Base-by-base conservation (phyloP, 2,113 vertebrate genomes). In the Xenopus laevis region DNA sequence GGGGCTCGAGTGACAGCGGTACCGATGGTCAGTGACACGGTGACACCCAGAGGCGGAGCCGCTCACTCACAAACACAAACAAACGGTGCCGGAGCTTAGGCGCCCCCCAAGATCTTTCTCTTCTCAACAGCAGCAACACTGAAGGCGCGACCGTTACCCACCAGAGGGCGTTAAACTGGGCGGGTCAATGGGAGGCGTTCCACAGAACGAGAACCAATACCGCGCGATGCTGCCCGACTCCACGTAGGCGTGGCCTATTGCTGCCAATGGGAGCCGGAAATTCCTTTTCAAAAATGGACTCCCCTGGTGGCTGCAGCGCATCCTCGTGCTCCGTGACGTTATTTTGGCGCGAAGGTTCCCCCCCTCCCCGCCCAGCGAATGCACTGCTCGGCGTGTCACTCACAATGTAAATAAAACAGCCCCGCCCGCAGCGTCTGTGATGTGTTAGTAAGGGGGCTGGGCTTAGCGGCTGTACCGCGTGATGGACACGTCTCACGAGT, bases 101-200 rank as follows among this genome's bases (percentile, higher is more conserved):
- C n/a, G n/a, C 15, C 52, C 52, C 52, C 13, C 46, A n/a, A 13
- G 46, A 4, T 47, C 46, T 47, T 47, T 27, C 61, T 65, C 33
- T 9, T 7, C 15, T 18, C 10, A 20, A 17, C 63, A 23, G 21
- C 13, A 8, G 1, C 10, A 12, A 30, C 10, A 8, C 10, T 13
- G 20, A 23, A 21, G 53, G 53, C 63, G 71, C 71, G 53, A 74
- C 71, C 71, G 71, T 74, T 74, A 74, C 30, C 58, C 63, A 66
- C 71, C 9, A 65, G 12, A 55, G 59, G 2, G 16, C 0, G 0
- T 7, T 47, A 13, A 4, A 12, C 13, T 6, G 10, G 64, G 72
- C 60, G 1, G 27, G 6, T 18, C 30, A 23, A 40, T 17, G 62
- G 50, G 7, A 44, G 62, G n/a, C n/a, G n/a, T n/a, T n/a, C n/a